phyloP scores from a whole-genome alignment of 2,888 invertebrate species.

The Tyria jacobaeae region DNA sequence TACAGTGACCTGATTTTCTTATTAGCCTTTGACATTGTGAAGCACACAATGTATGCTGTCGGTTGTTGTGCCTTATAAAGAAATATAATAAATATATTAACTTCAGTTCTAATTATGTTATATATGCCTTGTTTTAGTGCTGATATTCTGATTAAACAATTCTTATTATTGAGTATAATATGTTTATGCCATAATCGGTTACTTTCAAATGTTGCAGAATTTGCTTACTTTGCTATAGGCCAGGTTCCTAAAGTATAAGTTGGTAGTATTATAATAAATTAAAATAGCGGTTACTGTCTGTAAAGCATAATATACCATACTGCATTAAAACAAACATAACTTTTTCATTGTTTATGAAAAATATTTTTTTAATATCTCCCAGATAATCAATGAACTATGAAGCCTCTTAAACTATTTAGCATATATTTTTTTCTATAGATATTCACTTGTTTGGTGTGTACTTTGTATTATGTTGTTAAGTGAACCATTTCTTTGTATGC shows the following conservation, averaged over 20 bases:
- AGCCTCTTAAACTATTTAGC: background rate
- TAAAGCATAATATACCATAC: too few species aligned
- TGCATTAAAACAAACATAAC: too few species aligned
- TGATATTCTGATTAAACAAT: too few species aligned
- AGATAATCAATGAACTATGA: background rate
- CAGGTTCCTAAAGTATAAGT: background rate
- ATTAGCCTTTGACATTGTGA: background rate
- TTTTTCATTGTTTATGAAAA: too few species aligned
- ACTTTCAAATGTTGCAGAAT: background rate
- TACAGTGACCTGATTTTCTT: background rate
- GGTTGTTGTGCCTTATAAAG: background rate
- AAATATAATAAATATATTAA: too few species aligned
- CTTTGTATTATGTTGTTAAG: constrained; percentile 43
- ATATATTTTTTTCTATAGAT: background rate
- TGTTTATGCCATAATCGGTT: too few species aligned
- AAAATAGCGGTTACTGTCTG: too few species aligned
- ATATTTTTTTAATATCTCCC: background rate
- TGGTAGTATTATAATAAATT: background rate
- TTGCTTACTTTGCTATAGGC: background rate
- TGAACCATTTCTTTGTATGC: constrained; percentile 47
- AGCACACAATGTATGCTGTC: too few species aligned
- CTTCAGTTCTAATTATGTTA: too few species aligned
- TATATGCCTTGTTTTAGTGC: too few species aligned
- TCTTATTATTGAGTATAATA: too few species aligned
- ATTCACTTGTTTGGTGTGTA: background rate